Evolutionary conservation across 2,888 invertebrate genomes (phyloP).

Genomic region (Hemithea aestivaria): DNA sequence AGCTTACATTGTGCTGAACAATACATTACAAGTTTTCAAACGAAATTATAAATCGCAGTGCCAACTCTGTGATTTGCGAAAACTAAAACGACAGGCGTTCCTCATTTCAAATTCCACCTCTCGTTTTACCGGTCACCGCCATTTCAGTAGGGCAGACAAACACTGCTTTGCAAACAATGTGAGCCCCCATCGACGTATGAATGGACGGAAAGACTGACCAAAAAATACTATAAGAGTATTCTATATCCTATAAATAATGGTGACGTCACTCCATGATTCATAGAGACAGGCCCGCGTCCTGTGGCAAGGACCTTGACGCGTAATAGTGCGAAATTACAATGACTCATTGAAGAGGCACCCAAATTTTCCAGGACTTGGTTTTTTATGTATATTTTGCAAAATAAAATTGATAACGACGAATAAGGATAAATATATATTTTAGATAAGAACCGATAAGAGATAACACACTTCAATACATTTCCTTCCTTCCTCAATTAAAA

Average conservation of each 20-base stretch:
- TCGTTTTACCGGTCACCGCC: neutral
- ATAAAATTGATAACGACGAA: too few relatives aligned
- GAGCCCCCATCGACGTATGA: conserved; percentile 44
- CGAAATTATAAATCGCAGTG: too few relatives aligned
- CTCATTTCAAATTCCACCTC: neutral
- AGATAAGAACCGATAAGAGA: neutral
- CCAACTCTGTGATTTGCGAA: neutral
- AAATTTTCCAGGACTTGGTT: conserved; percentile 17
- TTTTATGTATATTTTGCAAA: neutral
- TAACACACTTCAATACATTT: too few relatives aligned
- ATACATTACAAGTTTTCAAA: too few relatives aligned
- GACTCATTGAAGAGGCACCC: conserved; percentile 29
- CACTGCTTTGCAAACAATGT: conserved; percentile 52
- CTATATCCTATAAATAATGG: conserved; percentile 32
- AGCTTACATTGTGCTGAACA: too few relatives aligned
- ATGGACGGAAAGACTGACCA: conserved; percentile 62
- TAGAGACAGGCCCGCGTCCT: conserved; percentile 37
- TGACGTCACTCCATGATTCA: conserved; percentile 44
- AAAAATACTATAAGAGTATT: conserved; percentile 46
- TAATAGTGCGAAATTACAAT: conserved; percentile 33
- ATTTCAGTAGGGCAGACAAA: conserved; percentile 20
- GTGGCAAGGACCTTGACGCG: conserved; percentile 38
- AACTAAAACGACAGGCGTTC: neutral
- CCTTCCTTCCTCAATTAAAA: too few relatives aligned
- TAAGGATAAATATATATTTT: too few relatives aligned